Conservation (phyloP, 2,113 vertebrate species). For the Heterotis niloticus region DNA sequence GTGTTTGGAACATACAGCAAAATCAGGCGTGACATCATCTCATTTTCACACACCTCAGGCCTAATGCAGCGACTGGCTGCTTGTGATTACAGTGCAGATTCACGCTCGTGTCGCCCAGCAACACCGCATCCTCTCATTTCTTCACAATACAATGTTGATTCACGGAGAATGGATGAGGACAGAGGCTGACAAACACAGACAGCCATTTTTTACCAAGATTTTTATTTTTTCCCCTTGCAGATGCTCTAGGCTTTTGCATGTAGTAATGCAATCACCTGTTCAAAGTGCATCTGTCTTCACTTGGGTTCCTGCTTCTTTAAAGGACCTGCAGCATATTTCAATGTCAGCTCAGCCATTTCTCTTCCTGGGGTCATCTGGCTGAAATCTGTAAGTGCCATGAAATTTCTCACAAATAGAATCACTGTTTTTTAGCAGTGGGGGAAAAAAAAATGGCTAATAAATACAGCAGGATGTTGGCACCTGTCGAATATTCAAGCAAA, state of each 20-base stretch:
- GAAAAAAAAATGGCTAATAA: neutral
- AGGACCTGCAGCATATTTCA: neutral
- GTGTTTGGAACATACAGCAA: neutral
- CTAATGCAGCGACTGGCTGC: neutral
- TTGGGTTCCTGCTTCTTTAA: constrained; percentile 10
- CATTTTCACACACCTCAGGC: neutral
- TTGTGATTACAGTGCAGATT: neutral
- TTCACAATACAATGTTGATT: neutral
- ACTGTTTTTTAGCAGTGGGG: neutral
- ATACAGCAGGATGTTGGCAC: neutral
- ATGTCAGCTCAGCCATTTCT: constrained; percentile 11
- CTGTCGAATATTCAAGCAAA: too few relatives aligned
- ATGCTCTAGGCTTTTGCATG: neutral
- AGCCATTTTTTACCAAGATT: neutral
- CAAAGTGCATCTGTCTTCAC: neutral
- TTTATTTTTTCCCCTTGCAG: neutral
- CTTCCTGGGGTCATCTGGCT: constrained; percentile 10
- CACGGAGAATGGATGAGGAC: neutral
- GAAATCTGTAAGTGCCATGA: constrained; percentile 5
- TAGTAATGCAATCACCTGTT: constrained; percentile 6
- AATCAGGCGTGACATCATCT: neutral
- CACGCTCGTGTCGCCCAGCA: neutral
- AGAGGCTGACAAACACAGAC: constrained; percentile 3
- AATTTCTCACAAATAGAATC: neutral
- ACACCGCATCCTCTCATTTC: neutral